Base-by-base conservation (phyloP, 2,888 invertebrate species). In the Caenorhabditis sp. region DNA sequence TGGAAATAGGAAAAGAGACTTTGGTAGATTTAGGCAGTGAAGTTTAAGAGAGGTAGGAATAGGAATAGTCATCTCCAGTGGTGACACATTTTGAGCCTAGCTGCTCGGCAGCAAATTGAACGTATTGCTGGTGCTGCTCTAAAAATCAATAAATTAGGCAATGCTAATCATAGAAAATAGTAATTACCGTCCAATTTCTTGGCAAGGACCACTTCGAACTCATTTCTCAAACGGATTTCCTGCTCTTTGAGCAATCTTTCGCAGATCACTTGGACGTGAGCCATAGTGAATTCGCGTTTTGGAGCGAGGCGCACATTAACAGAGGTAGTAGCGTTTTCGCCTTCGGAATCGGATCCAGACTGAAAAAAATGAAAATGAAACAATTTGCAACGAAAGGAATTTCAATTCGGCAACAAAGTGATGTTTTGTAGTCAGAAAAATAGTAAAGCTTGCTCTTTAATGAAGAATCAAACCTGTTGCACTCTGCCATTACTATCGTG, bases 81-180 rank as follows among this genome's bases (percentile, higher is more conserved):
- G 64, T 60, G 28, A 71, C 81, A 40, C 71, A 64, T 9, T 82
- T 71, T 2, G 51, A 50, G n/a, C 79, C 72, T 22, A 98, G 95
- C 94, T 98, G 98, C 94, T 99, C 98, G 90, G 96, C 95, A 89
- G 98, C 98, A 93, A 98, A 98, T 93, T 97, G 97, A 84, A 98
- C 97, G 93, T 98, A 99, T 92, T 97, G 96, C 93, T 98, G 98
- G 92, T 98, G 98, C 93, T 98, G 98, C 94, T 99, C 98, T 93
- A 92, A 51, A 92, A 92, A 51, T 18, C 1, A 50, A 3, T 32
- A 11, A 40, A 2, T 40, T 40, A 40, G 13, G 13, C 2, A 40
- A 32, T 8, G 35, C 18, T 60, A 56, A 5, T 6, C 26, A 56
- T 55, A 24, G 1, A 61, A 35, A 56, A 5, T 13, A 40, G 11